Conservation (phyloP, 2,888 invertebrate genomes). For the Ctenicera cuprea region DNA sequence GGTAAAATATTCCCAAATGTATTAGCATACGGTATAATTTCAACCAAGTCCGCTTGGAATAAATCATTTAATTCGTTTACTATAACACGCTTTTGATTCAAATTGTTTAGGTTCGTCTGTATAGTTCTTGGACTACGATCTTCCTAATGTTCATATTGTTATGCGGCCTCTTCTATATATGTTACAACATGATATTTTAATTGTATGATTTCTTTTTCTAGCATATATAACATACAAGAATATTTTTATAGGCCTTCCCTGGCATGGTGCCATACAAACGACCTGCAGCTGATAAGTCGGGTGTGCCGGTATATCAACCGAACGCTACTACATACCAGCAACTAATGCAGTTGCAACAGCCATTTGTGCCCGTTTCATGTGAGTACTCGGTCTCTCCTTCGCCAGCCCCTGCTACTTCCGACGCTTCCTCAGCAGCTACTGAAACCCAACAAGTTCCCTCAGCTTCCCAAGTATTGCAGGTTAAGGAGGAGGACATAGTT, state of each 20-base stretch:
- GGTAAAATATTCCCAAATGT: no score
- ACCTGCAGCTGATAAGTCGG: slow-evolving; percentile 97
- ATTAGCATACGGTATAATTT: no score
- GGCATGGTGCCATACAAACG: slow-evolving; percentile 97
- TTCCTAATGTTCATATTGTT: no score
- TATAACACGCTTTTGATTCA: no score
- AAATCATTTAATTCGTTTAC: no score
- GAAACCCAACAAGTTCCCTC: slow-evolving; percentile 61
- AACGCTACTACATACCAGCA: slow-evolving; percentile 93
- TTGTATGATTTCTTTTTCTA: no score
- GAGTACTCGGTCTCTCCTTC: slow-evolving; percentile 91
- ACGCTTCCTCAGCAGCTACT: slow-evolving; percentile 65
- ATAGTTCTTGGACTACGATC: no score
- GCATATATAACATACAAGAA: neutral
- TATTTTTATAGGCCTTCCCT: slow-evolving; percentile 85
- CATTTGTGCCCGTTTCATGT: slow-evolving; percentile 99
- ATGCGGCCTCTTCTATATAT: no score
- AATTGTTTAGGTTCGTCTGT: no score
- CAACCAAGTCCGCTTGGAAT: no score
- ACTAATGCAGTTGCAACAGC: slow-evolving; percentile 95
- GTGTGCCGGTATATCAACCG: slow-evolving; percentile 96
- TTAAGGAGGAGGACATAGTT: slow-evolving; percentile 55
- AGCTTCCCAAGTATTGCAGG: slow-evolving; percentile 60
- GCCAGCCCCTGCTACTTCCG: slow-evolving; percentile 62
- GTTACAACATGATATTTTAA: no score